phyloP scores from a whole-genome alignment of 2,888 invertebrate genomes.

The Pyrrhosoma nymphula region DNA sequence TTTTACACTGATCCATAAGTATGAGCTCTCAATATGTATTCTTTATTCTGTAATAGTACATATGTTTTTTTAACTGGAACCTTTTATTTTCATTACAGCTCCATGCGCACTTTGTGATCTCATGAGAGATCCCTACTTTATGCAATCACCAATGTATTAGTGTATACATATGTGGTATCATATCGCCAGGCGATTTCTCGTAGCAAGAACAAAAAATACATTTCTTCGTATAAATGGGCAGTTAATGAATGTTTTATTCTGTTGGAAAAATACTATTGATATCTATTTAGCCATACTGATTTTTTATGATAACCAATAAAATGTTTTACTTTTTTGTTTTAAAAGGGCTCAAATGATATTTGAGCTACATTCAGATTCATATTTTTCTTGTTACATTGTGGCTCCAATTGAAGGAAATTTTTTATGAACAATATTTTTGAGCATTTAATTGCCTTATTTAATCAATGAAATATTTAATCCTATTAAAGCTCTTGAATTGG shows the following conservation, averaged over 20 bases:
- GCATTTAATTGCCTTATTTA: background rate
- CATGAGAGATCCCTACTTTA: slow-evolving; percentile 71
- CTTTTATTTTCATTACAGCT: slow-evolving; percentile 61
- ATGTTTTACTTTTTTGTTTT: too few relatives aligned
- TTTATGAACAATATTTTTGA: background rate
- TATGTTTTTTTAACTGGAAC: background rate
- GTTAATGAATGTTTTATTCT: too few relatives aligned
- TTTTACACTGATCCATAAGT: too few relatives aligned
- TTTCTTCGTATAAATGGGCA: background rate
- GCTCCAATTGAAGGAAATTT: too few relatives aligned
- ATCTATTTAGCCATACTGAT: too few relatives aligned
- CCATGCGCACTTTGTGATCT: slow-evolving; percentile 71
- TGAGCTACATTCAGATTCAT: too few relatives aligned
- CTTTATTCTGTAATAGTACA: background rate
- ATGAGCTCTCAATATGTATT: too few relatives aligned
- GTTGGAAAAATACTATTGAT: too few relatives aligned
- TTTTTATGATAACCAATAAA: too few relatives aligned
- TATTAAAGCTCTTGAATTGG: background rate
- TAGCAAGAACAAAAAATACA: background rate
- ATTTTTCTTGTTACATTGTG: too few relatives aligned
- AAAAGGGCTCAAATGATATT: too few relatives aligned
- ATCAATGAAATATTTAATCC: background rate
- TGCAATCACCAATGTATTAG: slow-evolving; percentile 34
- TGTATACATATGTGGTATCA: background rate
- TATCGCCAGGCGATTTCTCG: background rate